Conservation (phyloP, 2,797 vertebrate genomes). For the Cirrhinus mrigala region DNA sequence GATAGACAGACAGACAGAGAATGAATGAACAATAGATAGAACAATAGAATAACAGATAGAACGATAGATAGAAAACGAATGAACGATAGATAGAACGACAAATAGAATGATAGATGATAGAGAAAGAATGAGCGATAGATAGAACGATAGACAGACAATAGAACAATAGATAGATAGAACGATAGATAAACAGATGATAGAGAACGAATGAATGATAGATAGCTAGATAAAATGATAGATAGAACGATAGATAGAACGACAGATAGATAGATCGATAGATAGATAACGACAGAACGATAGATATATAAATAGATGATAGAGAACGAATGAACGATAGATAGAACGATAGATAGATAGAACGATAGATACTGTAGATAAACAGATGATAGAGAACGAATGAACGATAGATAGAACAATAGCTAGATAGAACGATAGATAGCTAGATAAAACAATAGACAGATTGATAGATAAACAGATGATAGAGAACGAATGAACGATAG, state of each 20-base stretch:
- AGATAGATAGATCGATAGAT: not conserved
- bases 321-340: not conserved
- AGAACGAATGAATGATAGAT: not conserved
- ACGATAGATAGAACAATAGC: not conserved
- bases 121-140: too few relatives aligned
- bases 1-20: not conserved
- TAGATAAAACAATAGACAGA: not conserved
- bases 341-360: not conserved
- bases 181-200: not conserved
- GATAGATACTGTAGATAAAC: too few relatives aligned
- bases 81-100: not conserved
- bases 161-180: rapidly evolving
- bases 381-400: not conserved
- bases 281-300: not conserved
- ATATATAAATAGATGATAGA: not conserved
- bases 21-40: not conserved
- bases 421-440: not conserved
- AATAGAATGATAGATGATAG: not conserved
- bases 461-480: not conserved
- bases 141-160: too few relatives aligned
- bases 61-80: not conserved
- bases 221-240: too few relatives aligned
- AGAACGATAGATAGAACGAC: not conserved
- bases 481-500: too few relatives aligned
- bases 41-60: not conserved